phyloP scores from a whole-genome alignment of 2,113 vertebrate species.

The Arizona elegans region DNA sequence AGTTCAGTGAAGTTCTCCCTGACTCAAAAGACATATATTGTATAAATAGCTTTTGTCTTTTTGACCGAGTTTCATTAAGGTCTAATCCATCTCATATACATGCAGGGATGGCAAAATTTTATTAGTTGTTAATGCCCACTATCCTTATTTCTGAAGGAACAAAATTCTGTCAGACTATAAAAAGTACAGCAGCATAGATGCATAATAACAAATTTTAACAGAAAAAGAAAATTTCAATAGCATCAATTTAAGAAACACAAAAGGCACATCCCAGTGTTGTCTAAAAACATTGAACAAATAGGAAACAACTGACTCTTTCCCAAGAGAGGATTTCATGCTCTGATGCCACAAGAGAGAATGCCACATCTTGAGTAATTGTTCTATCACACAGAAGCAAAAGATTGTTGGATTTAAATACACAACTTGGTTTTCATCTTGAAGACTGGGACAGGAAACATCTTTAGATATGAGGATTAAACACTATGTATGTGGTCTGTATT shows the following conservation, averaged over 20 bases:
- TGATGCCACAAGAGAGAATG: background rate
- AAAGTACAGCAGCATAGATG: background rate
- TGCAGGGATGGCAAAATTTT: background rate
- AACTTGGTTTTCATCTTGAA: background rate
- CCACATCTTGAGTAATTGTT: background rate
- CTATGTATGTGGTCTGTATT: background rate
- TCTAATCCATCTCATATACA: too few relatives aligned
- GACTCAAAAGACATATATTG: background rate
- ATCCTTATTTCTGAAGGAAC: background rate
- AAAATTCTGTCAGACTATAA: background rate
- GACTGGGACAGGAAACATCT: background rate
- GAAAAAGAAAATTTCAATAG: background rate
- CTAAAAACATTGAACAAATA: background rate
- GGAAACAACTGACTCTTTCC: background rate
- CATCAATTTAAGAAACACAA: background rate
- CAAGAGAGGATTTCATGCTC: background rate
- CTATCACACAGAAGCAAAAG: background rate
- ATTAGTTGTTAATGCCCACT: background rate
- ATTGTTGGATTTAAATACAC: background rate
- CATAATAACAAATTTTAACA: background rate
- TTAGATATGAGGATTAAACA: background rate
- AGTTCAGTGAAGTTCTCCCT: background rate
- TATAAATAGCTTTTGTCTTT: background rate
- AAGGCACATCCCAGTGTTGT: background rate
- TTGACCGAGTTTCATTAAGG: background rate